Conservation (phyloP, 2,797 vertebrate species). For the Danio choprae region DNA sequence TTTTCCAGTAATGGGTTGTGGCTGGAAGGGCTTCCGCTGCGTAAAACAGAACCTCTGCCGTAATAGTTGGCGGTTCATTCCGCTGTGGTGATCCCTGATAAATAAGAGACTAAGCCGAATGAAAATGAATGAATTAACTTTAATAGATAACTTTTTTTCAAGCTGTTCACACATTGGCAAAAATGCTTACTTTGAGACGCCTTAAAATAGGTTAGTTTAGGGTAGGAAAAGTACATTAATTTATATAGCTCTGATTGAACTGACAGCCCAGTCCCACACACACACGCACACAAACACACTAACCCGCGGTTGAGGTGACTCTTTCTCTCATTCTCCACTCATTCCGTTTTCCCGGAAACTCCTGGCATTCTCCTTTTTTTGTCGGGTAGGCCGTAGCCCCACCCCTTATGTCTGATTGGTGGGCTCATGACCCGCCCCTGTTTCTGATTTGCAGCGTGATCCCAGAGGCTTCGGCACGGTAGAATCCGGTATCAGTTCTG, state of each 20-base stretch:
- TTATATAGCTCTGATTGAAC: conserved; percentile 50
- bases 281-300: conserved; percentile 29
- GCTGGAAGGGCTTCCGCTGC: no score
- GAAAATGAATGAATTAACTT: no score
- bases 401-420: conserved; percentile 54
- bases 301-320: conserved; percentile 53
- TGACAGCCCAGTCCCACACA: conserved; percentile 40
- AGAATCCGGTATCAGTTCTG: conserved; percentile 89
- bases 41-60: no score
- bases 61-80: no score
- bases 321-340: conserved; percentile 64
- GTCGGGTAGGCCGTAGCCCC: conserved; percentile 64
- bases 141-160: no score
- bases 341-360: conserved; percentile 60
- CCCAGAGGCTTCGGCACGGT: conserved; percentile 83
- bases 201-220: neutral
- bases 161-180: no score
- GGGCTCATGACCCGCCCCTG: conserved; percentile 53
- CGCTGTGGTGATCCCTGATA: no score
- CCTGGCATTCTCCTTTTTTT: conserved; percentile 59
- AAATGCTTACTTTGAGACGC: no score
- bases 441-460: conserved; percentile 86
- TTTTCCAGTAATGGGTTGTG: no score
- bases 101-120: no score
- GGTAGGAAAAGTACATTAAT: neutral